Conservation (phyloP, 37 sponge, comb jelly and placozoan species). For the Halisarca cf. caerulea region DNA sequence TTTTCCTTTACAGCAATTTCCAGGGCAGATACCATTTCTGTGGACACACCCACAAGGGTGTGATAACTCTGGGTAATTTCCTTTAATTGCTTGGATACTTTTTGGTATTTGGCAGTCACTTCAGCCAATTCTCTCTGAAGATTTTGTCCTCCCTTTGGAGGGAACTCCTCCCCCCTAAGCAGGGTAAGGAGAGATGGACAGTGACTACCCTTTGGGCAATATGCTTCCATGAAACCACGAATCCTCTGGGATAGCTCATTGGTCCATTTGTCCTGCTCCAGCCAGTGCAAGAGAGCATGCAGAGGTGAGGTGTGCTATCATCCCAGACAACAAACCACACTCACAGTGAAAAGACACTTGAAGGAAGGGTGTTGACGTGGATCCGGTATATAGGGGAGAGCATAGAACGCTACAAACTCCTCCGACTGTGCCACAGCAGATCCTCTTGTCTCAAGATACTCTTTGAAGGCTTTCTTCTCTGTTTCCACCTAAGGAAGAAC, state of each 20-base stretch:
- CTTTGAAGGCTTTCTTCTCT: constrained; percentile 46
- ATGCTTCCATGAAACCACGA: constrained; percentile 32
- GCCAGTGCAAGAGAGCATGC: not conserved
- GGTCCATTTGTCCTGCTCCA: constrained; percentile 53
- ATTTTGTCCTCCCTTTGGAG: not conserved
- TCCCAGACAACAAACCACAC: not conserved
- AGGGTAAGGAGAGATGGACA: not conserved
- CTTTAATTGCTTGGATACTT: not conserved
- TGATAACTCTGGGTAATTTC: constrained; percentile 56
- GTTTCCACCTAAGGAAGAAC: not conserved
- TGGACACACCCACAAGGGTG: constrained; percentile 66
- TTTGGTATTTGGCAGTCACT: not conserved
- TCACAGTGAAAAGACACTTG: constrained; percentile 69
- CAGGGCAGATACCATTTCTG: constrained; percentile 77
- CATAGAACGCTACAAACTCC: constrained; percentile 74
- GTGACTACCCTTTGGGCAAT: not conserved
- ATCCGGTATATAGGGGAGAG: constrained; percentile 55
- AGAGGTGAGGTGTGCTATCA: not conserved
- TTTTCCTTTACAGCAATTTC: constrained; percentile 64
- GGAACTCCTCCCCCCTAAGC: not conserved
- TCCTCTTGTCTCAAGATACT: constrained; percentile 66
- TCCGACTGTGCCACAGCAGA: constrained; percentile 45
- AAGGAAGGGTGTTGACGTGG: constrained; percentile 65
- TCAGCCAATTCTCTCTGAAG: not conserved
- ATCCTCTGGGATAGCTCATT: constrained; percentile 49